Evolutionary conservation across 2,797 vertebrate species (phyloP).

Genomic region (Megaceryle alcyon): DNA sequence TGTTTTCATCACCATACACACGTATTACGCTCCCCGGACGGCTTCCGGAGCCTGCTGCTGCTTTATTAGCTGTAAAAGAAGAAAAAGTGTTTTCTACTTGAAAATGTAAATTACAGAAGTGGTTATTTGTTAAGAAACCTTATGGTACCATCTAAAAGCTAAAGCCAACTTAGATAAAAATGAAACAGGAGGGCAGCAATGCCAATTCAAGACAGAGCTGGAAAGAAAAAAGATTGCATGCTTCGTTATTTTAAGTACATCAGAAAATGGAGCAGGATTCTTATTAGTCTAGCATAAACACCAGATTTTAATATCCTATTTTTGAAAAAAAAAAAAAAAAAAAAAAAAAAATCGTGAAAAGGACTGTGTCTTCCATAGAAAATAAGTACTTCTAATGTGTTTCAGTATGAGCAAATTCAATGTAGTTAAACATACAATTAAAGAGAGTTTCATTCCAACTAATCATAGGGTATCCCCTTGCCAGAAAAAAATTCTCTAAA

Average conservation of each 20-base stretch:
- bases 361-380: background rate
- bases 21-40: constrained; percentile 88
- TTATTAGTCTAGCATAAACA: constrained; percentile 82
- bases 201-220: constrained; percentile 83
- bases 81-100: constrained; percentile 56
- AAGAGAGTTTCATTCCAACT: constrained; percentile 30
- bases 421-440: constrained; percentile 12
- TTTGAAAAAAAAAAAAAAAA: constrained; percentile 10
- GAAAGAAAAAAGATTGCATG: constrained; percentile 80
- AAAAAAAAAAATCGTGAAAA: constrained; percentile 19
- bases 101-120: constrained; percentile 13
- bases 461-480: constrained; percentile 34
- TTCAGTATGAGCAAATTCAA: constrained; percentile 12
- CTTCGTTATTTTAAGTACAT: constrained; percentile 79
- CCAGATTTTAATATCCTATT: constrained; percentile 41
- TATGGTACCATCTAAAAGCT: constrained; percentile 81
- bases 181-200: constrained; percentile 78
- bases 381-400: constrained; percentile 7
- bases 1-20: constrained; percentile 93
- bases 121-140: constrained; percentile 77
- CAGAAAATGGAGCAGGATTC: constrained; percentile 81
- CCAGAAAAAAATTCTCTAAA: background rate
- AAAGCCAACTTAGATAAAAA: constrained; percentile 79
- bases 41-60: constrained; percentile 79
- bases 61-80: constrained; percentile 83